Percentiles rank a stretch among this genome's conserved stretches.
phyloP scores from a whole-genome alignment of 37 sponge, comb jelly and placozoan species.

The Haliclona indistincta region DNA sequence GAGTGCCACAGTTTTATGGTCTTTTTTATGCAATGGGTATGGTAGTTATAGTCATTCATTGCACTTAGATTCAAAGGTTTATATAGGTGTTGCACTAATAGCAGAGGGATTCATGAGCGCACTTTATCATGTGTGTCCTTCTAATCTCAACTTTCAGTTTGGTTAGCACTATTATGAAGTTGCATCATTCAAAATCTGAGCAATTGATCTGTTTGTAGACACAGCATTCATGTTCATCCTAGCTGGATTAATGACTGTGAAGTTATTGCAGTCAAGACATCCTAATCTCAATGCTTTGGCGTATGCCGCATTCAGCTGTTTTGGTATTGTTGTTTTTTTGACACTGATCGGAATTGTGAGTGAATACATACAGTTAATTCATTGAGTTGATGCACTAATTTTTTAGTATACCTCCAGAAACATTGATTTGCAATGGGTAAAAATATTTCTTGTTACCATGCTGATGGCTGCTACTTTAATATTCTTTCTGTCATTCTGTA shows the following conservation, averaged over 20 bases:
- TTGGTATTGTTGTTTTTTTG: conserved; percentile 76
- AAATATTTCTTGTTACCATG: too few species aligned
- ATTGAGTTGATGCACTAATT: too few species aligned
- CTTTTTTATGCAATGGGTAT: conserved; percentile 83
- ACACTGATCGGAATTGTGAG: conserved; percentile 77
- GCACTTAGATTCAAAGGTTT: too few species aligned
- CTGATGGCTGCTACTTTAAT: too few species aligned
- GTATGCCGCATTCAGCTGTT: conserved; percentile 76
- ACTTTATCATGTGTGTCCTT: conserved; percentile 94
- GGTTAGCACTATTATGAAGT: conserved; percentile 34
- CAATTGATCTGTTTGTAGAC: too few species aligned
- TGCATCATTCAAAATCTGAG: too few species aligned
- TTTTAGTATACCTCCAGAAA: too few species aligned
- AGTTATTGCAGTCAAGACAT: conserved; percentile 88
- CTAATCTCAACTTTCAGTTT: conserved; percentile 89
- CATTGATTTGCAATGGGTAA: too few species aligned
- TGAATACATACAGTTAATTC: too few species aligned
- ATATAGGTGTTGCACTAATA: conserved; percentile 54
- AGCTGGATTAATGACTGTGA: conserved; percentile 73
- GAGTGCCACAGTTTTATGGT: conserved; percentile 88
- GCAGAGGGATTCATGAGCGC: conserved; percentile 80
- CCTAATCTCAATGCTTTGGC: conserved; percentile 88
- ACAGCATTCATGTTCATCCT: conserved; percentile 95
- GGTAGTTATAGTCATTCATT: too few species aligned
- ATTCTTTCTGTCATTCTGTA: too few species aligned